Evolutionary conservation across 2,797 vertebrate genomes (phyloP).

Genomic region (Acanthis flammea): DNA sequence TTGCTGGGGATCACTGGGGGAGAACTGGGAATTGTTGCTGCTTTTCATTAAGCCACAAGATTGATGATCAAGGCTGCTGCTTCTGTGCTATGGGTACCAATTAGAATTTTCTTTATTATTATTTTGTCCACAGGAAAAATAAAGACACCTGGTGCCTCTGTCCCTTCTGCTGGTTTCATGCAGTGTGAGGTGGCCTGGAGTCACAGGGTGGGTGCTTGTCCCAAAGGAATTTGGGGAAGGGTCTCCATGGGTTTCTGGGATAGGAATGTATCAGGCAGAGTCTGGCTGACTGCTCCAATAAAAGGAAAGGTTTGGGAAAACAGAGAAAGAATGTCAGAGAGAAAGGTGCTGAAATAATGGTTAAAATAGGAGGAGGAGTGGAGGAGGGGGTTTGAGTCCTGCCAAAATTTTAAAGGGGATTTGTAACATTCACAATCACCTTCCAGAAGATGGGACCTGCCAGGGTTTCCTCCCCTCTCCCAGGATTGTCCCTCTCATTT

Average conservation of each 20-base stretch:
- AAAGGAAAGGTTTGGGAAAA: neutral
- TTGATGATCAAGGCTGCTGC: slow-evolving; percentile 31
- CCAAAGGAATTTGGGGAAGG: neutral
- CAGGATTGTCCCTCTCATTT: fast-evolving
- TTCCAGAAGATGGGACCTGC: neutral
- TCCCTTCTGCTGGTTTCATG: neutral
- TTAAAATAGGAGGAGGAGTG: neutral
- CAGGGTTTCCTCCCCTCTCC: neutral
- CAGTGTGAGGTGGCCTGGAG: neutral
- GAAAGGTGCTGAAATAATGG: neutral
- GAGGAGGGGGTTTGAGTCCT: neutral
- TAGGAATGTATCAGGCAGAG: fast-evolving
- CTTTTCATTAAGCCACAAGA: slow-evolving; percentile 66
- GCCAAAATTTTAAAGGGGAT: neutral
- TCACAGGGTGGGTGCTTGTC: neutral
- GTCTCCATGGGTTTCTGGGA: neutral
- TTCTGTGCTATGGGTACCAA: slow-evolving; percentile 69
- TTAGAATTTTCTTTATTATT: neutral
- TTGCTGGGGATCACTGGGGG: slow-evolving; percentile 49
- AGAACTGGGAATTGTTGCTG: slow-evolving; percentile 82
- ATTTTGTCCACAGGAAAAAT: neutral
- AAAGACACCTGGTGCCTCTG: neutral
- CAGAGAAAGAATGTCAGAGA: neutral
- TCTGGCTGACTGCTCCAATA: neutral
- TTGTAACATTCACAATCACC: fast-evolving